Evolutionary conservation across 2,113 vertebrate genomes (phyloP).

Genomic region (Cranoglanis bouderius): DNA sequence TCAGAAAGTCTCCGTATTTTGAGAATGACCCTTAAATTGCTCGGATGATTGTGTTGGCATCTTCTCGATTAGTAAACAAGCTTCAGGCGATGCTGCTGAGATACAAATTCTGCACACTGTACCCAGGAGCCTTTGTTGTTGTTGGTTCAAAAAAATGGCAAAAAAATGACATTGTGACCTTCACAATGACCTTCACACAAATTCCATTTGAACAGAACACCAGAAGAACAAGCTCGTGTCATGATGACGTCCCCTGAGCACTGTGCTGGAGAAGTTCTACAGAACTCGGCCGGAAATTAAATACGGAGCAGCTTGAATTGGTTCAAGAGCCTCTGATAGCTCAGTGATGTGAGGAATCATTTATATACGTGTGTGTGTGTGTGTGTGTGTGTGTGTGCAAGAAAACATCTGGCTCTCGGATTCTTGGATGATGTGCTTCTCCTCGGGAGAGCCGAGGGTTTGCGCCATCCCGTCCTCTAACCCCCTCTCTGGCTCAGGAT

Average conservation of each 20-base stretch:
- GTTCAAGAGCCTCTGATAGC: constrained; percentile 38
- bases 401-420: constrained; percentile 66
- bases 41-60: not conserved
- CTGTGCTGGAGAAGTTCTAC: constrained; percentile 60
- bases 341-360: constrained; percentile 12
- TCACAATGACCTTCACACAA: not conserved
- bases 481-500: constrained; percentile 32
- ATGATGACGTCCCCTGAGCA: not conserved
- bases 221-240: not conserved
- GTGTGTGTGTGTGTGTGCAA: not conserved
- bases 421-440: constrained; percentile 48
- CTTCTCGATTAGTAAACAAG: no score
- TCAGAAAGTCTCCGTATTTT: not conserved
- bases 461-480: not conserved
- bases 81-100: not conserved
- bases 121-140: not conserved
- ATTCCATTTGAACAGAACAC: not conserved
- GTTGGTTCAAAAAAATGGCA: not conserved
- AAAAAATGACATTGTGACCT: not conserved
- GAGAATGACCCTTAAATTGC: not conserved
- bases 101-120: not conserved
- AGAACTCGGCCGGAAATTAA: constrained; percentile 66
- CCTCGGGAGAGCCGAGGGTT: constrained; percentile 12
- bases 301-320: constrained; percentile 59
- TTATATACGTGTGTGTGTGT: constrained; percentile 7